A percentile compares a stretch with the other conserved stretches of the same genome.
Conservation (phyloP, 2,888 invertebrate species). For the Agrypnus murinus region DNA sequence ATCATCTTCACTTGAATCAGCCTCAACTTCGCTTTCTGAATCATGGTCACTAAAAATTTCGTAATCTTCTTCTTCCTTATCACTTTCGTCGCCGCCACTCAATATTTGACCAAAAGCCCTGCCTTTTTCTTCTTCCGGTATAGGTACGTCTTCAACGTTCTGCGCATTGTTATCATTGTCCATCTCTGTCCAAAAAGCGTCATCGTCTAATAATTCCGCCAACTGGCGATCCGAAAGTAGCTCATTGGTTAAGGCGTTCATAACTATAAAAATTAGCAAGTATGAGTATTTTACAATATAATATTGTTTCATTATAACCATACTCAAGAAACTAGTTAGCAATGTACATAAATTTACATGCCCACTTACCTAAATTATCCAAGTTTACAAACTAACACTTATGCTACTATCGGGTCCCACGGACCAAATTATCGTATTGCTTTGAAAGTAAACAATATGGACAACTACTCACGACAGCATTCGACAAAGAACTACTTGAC, state of each 20-base stretch:
- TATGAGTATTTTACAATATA: no score
- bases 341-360: no score
- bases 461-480: neutral
- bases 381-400: neutral
- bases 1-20: no score
- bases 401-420: no score
- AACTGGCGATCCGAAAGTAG: neutral
- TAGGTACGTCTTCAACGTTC: neutral
- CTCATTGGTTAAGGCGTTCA: neutral
- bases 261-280: neutral
- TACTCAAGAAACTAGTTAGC: no score
- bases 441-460: neutral
- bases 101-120: neutral
- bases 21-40: neutral
- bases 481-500: neutral
- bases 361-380: no score
- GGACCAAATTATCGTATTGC: no score
- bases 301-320: no score
- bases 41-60: constrained; percentile 1
- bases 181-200: neutral
- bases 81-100: neutral
- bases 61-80: neutral
- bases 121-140: no score
- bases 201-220: no score
- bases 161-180: neutral